Percentiles rank a stretch among this genome's conserved stretches.
These are phyloP conservation scores for Tautogolabrus adspersus DNA, from an alignment of 2,113 vertebrate genomes.

Conservation along the genomic window DNA sequence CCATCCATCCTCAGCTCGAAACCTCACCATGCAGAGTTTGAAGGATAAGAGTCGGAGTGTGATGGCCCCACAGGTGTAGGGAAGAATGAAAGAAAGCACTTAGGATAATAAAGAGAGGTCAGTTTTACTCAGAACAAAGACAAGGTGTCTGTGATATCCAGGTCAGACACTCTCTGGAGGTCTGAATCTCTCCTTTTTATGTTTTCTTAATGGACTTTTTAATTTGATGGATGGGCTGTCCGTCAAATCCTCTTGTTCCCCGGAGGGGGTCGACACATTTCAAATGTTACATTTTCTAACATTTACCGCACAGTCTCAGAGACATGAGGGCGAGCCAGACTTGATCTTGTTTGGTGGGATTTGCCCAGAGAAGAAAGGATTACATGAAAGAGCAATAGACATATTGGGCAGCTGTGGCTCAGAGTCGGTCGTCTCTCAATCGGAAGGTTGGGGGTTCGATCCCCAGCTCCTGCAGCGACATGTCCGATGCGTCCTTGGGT, in stretches of 20 bases:
- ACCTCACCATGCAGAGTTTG: constrained; percentile 8
- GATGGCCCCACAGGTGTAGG: constrained; percentile 22
- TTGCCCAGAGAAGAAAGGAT: constrained; percentile 1
- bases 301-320: constrained; percentile 24
- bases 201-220: constrained; percentile 74
- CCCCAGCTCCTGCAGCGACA: too few relatives aligned
- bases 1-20: constrained; percentile 11
- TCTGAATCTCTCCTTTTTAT: constrained; percentile 63
- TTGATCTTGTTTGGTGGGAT: constrained; percentile 13
- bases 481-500: too few relatives aligned
- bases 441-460: too few relatives aligned
- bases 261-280: constrained; percentile 37
- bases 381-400: neutral
- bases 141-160: constrained; percentile 57
- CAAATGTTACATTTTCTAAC: constrained; percentile 51
- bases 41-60: constrained; percentile 16
- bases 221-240: constrained; percentile 72
- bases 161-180: constrained; percentile 67
- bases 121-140: constrained; percentile 55
- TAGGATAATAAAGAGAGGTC: constrained; percentile 59
- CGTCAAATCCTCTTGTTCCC: constrained; percentile 60
- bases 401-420: neutral
- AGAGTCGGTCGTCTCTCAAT: too few relatives aligned
- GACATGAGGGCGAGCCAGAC: neutral
- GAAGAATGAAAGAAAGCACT: constrained; percentile 11